Conservation (phyloP, 2,113 vertebrate genomes). For the Oreochromis aureus region DNA sequence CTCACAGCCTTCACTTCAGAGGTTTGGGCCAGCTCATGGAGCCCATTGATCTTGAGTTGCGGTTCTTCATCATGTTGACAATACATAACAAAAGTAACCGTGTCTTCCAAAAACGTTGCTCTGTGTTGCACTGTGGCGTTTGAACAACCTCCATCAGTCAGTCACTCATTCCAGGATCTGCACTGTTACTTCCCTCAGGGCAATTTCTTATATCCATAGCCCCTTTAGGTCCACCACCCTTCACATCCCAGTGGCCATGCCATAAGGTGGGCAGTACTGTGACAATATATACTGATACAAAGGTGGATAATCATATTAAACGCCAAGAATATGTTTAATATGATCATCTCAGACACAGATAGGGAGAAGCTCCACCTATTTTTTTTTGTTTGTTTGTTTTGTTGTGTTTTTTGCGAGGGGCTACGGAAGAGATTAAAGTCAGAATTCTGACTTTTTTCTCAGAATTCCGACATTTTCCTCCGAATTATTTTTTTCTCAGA, state of each 20-base stretch:
- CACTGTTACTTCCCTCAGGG: background rate
- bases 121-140: background rate
- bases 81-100: background rate
- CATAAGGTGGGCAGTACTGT: background rate
- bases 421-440: background rate
- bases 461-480: background rate
- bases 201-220: background rate
- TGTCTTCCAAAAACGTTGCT: background rate
- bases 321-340: background rate
- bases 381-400: background rate
- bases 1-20: background rate
- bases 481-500: rapidly evolving
- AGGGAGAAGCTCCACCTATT: background rate
- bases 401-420: background rate
- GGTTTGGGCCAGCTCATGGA: background rate
- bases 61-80: background rate
- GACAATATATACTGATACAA: background rate
- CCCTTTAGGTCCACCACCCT: background rate
- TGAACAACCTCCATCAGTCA: background rate
- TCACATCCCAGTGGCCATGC: background rate
- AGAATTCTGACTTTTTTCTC: background rate
- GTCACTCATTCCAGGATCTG: background rate
- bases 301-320: background rate
- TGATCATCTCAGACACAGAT: background rate
- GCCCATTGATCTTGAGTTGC: background rate